Percentiles rank a stretch among this genome's conserved stretches.
These are phyloP conservation scores for Gambelia wislizenii DNA, from an alignment of 2,797 vertebrate species.

Conservation along the genomic window DNA sequence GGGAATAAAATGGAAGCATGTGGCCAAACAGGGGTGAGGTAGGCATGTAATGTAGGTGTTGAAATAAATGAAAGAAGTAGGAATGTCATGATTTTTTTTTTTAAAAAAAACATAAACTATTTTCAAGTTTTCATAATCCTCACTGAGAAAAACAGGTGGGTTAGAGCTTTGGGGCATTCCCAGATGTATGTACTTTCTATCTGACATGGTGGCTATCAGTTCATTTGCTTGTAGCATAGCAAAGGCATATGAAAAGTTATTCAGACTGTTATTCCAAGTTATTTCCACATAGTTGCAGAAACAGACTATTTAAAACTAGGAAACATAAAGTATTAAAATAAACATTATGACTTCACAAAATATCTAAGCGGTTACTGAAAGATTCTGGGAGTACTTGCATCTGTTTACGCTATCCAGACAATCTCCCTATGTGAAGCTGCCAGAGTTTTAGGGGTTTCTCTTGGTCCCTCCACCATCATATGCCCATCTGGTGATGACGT, in stretches of 20 bases:
- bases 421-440: too few relatives aligned
- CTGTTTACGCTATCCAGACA: neutral
- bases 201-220: neutral
- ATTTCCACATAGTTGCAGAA: neutral
- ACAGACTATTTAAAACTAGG: neutral
- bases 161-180: neutral
- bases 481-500: too few relatives aligned
- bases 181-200: neutral
- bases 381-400: neutral
- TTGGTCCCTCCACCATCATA: too few relatives aligned
- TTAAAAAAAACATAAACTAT: neutral
- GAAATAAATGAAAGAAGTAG: neutral
- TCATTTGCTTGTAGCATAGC: neutral
- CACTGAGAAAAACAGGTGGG: neutral
- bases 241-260: neutral
- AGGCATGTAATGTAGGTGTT: too few relatives aligned
- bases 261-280: neutral
- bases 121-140: neutral
- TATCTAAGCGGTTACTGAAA: neutral
- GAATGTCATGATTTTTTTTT: neutral
- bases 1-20: neutral
- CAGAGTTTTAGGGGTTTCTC: too few relatives aligned
- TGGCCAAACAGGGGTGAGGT: neutral
- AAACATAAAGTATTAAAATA: neutral
- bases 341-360: neutral